Evolutionary conservation across 2,888 invertebrate genomes (phyloP), one percentile per base, ranked within the genome.

Genomic region (Pyrgus malvae): DNA sequence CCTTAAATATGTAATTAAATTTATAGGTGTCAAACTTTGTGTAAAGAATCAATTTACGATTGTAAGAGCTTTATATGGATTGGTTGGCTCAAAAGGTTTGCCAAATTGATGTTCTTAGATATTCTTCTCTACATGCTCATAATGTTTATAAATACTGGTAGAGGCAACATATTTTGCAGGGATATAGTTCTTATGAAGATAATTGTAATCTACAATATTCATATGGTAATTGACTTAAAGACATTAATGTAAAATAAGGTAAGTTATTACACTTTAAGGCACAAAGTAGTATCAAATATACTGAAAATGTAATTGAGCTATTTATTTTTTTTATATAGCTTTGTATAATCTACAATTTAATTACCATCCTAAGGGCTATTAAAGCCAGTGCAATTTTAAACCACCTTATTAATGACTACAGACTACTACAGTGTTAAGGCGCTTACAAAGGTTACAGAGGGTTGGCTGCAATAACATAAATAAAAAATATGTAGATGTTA

Each of bases 61-160:
- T 37, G 37, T 38, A 48, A 29, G 38, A 27, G 17, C 35, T 33
- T 41, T 8, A 16, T 27, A 8, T 25, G 21, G 33, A 33, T 14
- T 14, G 8, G 21, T 46, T 67, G 73, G 89, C 89, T 89, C 88
- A 89, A 88, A 67, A 70, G 64, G 70, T 73, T 80, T 84, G 89
- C 89, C 88, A 88, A 89, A 89, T 87, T 67, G 67, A 72, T 85
- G 80, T 84, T n/a, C n/a, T n/a, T 78, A 61, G 65, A 55, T 45
- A 19, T 37, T 38, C 37, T 38, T 38, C 37, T 38, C 23, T 21
- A 23, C 23, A 35, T 46, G 33, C 46, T 46, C 33, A 46, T 16
- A 12, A 14, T 46, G 1, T 35, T 35, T 46, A 35, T 35, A 23
- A 23, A 23, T 16, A 27, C 17, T 44, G 29, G 21, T 37, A 37